phyloP scores from a whole-genome alignment of 2,797 vertebrate species.

The Picus viridis region DNA sequence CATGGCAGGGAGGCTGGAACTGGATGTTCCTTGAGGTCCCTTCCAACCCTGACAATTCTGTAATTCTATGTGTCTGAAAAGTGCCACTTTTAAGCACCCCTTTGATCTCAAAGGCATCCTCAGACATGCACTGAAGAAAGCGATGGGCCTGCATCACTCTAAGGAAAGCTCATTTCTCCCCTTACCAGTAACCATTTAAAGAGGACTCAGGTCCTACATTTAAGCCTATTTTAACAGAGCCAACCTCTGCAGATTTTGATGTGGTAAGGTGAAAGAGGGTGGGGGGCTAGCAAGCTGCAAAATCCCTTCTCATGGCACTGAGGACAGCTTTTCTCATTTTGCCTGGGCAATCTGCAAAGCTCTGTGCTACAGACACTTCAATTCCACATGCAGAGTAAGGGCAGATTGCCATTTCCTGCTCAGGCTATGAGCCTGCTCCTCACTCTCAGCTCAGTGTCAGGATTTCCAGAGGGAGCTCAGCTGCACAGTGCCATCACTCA shows the following conservation, averaged over 20 bases:
- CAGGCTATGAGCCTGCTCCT: slow-evolving; percentile 73
- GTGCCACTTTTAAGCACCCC: not conserved
- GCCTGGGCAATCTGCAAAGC: slow-evolving; percentile 70
- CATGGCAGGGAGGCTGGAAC: too few species aligned
- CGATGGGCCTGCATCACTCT: not conserved
- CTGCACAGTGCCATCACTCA: not conserved
- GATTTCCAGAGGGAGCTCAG: slow-evolving; percentile 60
- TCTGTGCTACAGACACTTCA: slow-evolving; percentile 71
- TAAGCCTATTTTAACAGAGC: slow-evolving; percentile 73
- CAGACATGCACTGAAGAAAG: not conserved
- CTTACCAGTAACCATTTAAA: slow-evolving; percentile 56
- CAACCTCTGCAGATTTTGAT: slow-evolving; percentile 56
- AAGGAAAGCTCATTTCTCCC: slow-evolving; percentile 23
- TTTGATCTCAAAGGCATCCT: slow-evolving; percentile 7
- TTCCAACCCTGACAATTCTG: too few species aligned
- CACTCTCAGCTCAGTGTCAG: slow-evolving; percentile 43
- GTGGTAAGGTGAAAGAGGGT: not conserved
- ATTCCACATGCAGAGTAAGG: slow-evolving; percentile 72
- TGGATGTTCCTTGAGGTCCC: too few species aligned
- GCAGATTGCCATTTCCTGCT: slow-evolving; percentile 72
- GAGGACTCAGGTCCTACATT: slow-evolving; percentile 45
- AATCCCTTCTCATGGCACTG: slow-evolving; percentile 68
- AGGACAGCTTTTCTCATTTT: slow-evolving; percentile 76
- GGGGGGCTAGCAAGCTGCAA: slow-evolving; percentile 8
- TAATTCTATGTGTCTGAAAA: not conserved